Evolutionary conservation across 2,113 vertebrate species (phyloP), one percentile per base, ranked within the genome.

Genomic region (Rhombomys opimus): DNA sequence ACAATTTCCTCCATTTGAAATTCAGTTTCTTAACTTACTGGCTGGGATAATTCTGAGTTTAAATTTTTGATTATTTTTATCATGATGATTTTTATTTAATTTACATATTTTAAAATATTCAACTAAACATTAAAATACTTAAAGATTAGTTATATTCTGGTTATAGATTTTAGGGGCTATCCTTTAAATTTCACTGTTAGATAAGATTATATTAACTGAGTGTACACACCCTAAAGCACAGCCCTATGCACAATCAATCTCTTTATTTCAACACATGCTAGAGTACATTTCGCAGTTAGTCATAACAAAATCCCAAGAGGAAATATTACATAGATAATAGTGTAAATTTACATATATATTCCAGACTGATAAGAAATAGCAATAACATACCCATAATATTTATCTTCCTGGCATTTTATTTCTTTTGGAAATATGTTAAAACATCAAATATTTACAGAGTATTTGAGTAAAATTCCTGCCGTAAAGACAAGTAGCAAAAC

Each of bases 381-480:
- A 38, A 72, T 77, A 68, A 61, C 2, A 68, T 73, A 80, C 57
- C 3, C 50, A 72, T 27, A 68, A 0, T 13, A 6, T 54, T 22
- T 84, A 76, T 54, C 84, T 35, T 93, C 0, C 30, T 88, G 93
- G 35, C 54, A 91, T 67, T 67, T 10, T 94, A 73, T 54, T 52
- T 88, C 7, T 5, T 87, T 13, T 72, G 52, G 93, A 63, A 8
- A 96, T 50, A 80, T 93, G 2, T 50, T 35, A 95, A 72, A 89
- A 52, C 81, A 81, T 89, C 15, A 91, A 88, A 94, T 73, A 94
- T 89, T 94, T 86, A 91, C 17, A 84, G 84, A 73, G 84, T 78
- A 85, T 85, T 67, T 92, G 13, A 93, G 35, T 50, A 27, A 67
- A 82, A 59, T 73, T 78, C n/a, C 73, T 93, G 38, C 4, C 27